Evolutionary conservation across 1,140 invertebrate species (phyloP).

Genomic region (Trypoxylus dichotomus): DNA sequence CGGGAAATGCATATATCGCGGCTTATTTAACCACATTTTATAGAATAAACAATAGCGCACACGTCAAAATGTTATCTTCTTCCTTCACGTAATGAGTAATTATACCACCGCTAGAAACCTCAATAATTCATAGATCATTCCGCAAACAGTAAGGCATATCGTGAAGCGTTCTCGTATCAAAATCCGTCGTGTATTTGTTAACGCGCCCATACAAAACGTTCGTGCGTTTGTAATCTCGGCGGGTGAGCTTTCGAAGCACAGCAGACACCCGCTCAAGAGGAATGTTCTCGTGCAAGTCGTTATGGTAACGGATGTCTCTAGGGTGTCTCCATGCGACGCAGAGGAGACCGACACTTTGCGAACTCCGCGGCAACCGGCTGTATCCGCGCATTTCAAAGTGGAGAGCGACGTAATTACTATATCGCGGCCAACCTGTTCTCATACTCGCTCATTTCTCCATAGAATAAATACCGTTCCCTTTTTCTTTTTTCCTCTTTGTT

Average conservation of each 20-base stretch:
- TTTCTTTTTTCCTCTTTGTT: not conserved
- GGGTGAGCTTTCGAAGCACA: not conserved
- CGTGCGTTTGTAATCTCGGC: conserved; percentile 15
- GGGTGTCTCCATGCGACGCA: conserved; percentile 18
- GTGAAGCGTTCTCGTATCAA: not conserved
- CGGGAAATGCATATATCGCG: not conserved
- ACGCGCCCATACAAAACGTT: conserved; percentile 6
- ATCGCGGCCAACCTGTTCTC: not conserved
- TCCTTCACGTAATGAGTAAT: not conserved
- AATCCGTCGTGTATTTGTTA: conserved; percentile 13
- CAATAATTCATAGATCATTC: not conserved
- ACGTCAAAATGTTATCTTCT: not conserved
- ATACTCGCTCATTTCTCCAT: not conserved
- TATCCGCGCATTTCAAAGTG: not conserved
- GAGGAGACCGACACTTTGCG: not conserved
- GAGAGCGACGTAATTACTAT: conserved; percentile 4
- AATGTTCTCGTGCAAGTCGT: conserved; percentile 13
- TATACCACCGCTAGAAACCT: not conserved
- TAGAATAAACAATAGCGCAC: not conserved
- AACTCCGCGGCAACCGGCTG: not conserved
- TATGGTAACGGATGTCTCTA: conserved; percentile 23
- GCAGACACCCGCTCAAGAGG: conserved; percentile 5
- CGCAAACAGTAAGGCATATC: not conserved
- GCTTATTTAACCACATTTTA: not conserved
- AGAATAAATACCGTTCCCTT: not conserved